Percentiles rank a stretch among this genome's conserved stretches.
Evolutionary conservation across 2,888 invertebrate genomes (phyloP).

Genomic region (Lochmaea crataegi): DNA sequence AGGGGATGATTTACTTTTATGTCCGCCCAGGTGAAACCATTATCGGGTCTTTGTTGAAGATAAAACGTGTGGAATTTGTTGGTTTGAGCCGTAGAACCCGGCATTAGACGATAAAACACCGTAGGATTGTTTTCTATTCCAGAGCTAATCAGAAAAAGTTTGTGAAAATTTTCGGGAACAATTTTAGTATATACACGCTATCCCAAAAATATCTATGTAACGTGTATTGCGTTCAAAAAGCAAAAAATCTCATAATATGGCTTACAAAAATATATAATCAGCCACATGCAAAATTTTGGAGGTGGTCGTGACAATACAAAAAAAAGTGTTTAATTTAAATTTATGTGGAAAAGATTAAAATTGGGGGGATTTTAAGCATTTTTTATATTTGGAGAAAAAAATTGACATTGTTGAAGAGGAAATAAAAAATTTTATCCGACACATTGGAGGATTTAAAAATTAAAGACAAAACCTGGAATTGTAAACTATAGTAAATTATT

Average conservation of each 20-base stretch:
- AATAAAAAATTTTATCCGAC: no score
- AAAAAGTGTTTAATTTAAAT: not conserved
- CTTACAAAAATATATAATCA: constrained; percentile 62
- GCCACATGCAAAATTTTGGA: constrained; percentile 60
- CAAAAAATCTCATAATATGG: constrained; percentile 56
- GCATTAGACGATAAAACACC: constrained; percentile 95
- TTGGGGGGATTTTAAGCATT: no score
- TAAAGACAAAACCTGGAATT: no score
- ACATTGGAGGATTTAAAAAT: no score
- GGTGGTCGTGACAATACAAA: constrained; percentile 35
- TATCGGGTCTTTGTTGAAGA: constrained; percentile 92
- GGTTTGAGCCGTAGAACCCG: constrained; percentile 94
- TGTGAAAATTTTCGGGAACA: not conserved
- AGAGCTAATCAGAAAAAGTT: constrained; percentile 73
- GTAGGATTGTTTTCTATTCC: constrained; percentile 96
- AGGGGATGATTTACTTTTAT: constrained; percentile 96
- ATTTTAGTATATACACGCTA: constrained; percentile 26
- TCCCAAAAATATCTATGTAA: constrained; percentile 50
- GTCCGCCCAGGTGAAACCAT: constrained; percentile 94
- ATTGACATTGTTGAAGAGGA: no score
- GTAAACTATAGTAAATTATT: no score
- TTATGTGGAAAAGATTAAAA: no score
- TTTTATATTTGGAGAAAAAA: no score
- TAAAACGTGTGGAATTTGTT: constrained; percentile 97
- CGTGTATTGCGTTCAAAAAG: constrained; percentile 57